Evolutionary conservation across 2,113 vertebrate genomes (phyloP), one percentile per base, ranked within the genome.

Genomic region (Psephotus haematonotus): DNA sequence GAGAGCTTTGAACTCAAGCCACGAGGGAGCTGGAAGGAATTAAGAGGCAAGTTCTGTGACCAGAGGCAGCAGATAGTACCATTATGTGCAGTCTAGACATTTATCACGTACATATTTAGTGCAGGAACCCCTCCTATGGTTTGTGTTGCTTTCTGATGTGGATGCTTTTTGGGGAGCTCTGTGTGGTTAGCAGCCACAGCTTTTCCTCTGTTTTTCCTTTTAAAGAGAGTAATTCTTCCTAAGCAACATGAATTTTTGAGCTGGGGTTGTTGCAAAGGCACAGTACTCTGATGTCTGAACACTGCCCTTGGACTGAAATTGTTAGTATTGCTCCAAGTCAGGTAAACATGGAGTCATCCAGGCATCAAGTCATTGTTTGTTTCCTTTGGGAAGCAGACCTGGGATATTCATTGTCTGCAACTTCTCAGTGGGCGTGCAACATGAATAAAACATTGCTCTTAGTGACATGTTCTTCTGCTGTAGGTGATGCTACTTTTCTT

Each of bases 1-100:
- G 25, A 89, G 86, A 79, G 29, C 70, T 95, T 89, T 95, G 81
- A 94, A 79, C 20, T 75, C 49, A 57, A 76, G 49, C 44, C 89
- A 72, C 10, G 2, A 79, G 81, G 52, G 60, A 92, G 16, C 33
- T 83, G 81, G 53, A 81, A 88, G 60, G 64, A 88, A 67, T 78
- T 91, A 94, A 86, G 50, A 83, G 46, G 31, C 82, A 88, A 90
- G 35, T 64, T 33, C 22, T 1, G 0, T 69, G 64, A 83, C 74
- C 27, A 81, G 35, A 86, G 47, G 62, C 86, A 93, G 80, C 52
- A 92, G 72, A 88, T 39, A 75, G 52, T 75, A 65, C n/a, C 4
- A 2, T 78, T 74, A 37, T 17, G 19, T 75, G 49, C 43, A 69
- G 72, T 60, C 18, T 64, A 92, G 64, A 62, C 31, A 53, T 78